These are phyloP conservation scores for Bombus turneri DNA, from an alignment of 1,140 invertebrate genomes.

Conservation along the genomic window DNA sequence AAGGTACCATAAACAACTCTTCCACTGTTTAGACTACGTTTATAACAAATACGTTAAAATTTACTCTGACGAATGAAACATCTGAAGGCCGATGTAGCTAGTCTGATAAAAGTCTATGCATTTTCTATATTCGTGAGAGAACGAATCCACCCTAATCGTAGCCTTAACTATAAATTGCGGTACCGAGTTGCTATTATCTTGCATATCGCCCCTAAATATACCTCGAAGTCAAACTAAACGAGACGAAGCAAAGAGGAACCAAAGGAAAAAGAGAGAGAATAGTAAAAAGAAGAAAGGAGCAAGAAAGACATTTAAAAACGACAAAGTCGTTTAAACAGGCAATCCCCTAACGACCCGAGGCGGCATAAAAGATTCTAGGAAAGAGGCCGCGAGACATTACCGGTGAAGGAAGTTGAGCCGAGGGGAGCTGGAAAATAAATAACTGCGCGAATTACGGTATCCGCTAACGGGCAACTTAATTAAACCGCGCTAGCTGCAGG, in stretches of 20 bases:
- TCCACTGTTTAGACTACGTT: too few relatives aligned
- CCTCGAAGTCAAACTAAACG: not conserved
- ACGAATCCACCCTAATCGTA: too few relatives aligned
- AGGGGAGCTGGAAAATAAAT: conserved; percentile 14
- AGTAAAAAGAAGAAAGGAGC: too few relatives aligned
- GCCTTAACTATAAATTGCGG: too few relatives aligned
- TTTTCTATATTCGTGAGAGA: too few relatives aligned
- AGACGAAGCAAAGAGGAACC: not conserved
- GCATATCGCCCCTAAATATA: too few relatives aligned
- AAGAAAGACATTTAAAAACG: conserved; percentile 15
- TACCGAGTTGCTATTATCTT: too few relatives aligned
- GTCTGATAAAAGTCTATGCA: too few relatives aligned
- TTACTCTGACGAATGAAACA: too few relatives aligned
- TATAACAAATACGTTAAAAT: too few relatives aligned
- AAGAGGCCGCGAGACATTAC: conserved; percentile 18
- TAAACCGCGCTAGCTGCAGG: conserved; percentile 1
- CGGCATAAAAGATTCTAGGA: conserved; percentile 9
- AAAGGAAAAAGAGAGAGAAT: not conserved
- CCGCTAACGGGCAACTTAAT: conserved; percentile 34
- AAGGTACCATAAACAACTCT: too few relatives aligned
- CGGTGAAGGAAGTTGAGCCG: conserved; percentile 2
- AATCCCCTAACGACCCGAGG: conserved; percentile 14
- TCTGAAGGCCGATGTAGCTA: too few relatives aligned
- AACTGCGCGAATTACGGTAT: conserved; percentile 28
- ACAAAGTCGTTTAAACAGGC: conserved; percentile 19